Evolutionary conservation across 1,140 invertebrate genomes (phyloP), one percentile per base, ranked within the genome.

Genomic region (Drosophila albomicans): DNA sequence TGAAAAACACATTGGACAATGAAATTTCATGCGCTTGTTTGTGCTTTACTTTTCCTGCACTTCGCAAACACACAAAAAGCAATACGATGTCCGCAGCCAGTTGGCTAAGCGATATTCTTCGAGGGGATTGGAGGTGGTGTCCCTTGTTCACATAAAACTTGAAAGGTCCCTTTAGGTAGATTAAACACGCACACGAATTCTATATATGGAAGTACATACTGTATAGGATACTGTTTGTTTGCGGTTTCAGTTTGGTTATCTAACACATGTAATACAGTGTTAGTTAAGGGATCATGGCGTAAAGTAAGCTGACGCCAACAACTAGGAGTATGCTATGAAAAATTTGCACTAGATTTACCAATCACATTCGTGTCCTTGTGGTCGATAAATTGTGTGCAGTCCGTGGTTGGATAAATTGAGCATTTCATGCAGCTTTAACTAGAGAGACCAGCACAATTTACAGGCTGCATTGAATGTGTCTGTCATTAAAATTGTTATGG

Each of bases 141-240:
- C 82, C 76, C 82, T 52, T 78, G 78, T 73, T 72, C 78, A 63
- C 75, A 87, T 87, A 82, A 85, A 82, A 82, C 72, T 79, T 87
- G 78, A 79, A 86, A 82, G 64, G 82, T 82, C 82, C 82, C 79
- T 72, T 76, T 75, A 76, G 84, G 64, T 82, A 86, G 82, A 86
- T 86, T 86, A 86, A 87, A 87, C 82, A 86, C 82, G 82, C 75
- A 86, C 79, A 86, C 71, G 61, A 48, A 69, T 66, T 65, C 28
- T 52, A 64, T 64, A 2, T 35, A 25, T 25, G 3, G 20, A 25
- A 8, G 35, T 38, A 8, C 8, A 38, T 38, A 38, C 28, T 51
- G 59, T 63, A 3, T 46, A 69, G 51, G 15, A 46, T 35, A 58
- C 11, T 58, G 16, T 64, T 81, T 64, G 51, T 56, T 75, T 70